A percentile compares a stretch with the other conserved stretches of the same genome.
These are phyloP conservation scores for Junco hyemalis DNA, from an alignment of 2,113 vertebrate species.

Conservation along the genomic window DNA sequence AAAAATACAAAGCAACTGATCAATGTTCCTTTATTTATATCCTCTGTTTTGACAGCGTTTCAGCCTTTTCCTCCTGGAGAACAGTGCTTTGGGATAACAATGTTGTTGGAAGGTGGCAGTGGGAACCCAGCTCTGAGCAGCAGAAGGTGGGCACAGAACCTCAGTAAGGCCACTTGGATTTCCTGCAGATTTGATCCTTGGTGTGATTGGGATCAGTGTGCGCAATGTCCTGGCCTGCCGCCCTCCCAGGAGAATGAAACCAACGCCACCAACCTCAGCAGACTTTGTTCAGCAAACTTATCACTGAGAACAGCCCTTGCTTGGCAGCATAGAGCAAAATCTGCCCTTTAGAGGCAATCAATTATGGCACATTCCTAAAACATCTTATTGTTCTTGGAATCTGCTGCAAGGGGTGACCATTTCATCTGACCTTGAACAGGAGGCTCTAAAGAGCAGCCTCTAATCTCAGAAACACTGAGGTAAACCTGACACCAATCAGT, in stretches of 20 bases:
- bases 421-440: background rate
- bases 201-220: slow-evolving; percentile 18
- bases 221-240: slow-evolving; percentile 34
- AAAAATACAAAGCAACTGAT: slow-evolving; percentile 12
- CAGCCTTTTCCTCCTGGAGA: background rate
- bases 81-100: background rate
- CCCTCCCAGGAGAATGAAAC: slow-evolving; percentile 19
- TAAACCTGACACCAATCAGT: background rate
- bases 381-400: slow-evolving; percentile 46
- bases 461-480: slow-evolving; percentile 13
- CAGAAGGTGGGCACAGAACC: background rate
- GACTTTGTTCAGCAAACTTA: slow-evolving; percentile 50
- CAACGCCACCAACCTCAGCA: background rate
- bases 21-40: background rate
- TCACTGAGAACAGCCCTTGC: slow-evolving; percentile 25
- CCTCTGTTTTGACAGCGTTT: background rate
- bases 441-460: background rate
- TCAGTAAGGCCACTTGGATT: background rate
- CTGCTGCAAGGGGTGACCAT: background rate
- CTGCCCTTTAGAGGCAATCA: slow-evolving; percentile 43
- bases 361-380: slow-evolving; percentile 3
- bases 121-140: background rate
- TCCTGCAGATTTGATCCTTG: slow-evolving; percentile 16
- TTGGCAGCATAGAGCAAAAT: slow-evolving; percentile 46
- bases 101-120: background rate